Percentiles rank a stretch among this genome's conserved stretches.
phyloP scores from a whole-genome alignment of 2,113 vertebrate species.

The Phylloscopus whistleri region DNA sequence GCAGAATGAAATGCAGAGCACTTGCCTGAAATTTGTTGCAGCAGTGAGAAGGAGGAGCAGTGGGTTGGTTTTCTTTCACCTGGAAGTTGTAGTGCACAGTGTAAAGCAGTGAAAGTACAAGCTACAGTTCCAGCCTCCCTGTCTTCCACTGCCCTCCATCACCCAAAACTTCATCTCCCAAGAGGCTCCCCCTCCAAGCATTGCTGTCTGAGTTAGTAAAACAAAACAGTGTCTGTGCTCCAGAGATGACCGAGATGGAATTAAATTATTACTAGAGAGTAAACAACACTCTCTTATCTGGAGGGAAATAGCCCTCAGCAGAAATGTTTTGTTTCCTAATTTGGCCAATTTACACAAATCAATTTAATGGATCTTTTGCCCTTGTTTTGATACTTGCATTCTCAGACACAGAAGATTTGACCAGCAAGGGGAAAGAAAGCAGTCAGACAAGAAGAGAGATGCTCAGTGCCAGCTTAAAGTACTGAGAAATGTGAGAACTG shows the following conservation, averaged over 20 bases:
- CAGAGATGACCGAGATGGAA: neutral
- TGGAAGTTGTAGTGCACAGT: neutral
- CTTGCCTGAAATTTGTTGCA: neutral
- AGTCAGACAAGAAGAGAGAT: neutral
- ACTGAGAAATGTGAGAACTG: slow-evolving; percentile 8
- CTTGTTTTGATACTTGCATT: neutral
- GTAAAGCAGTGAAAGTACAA: neutral
- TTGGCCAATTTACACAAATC: slow-evolving; percentile 21
- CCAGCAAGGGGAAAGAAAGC: neutral
- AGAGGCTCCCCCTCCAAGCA: neutral
- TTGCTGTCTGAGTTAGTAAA: neutral
- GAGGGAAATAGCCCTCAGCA: neutral
- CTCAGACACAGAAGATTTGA: neutral
- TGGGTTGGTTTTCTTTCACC: neutral
- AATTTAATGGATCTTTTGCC: neutral
- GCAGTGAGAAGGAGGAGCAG: neutral
- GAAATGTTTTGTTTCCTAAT: slow-evolving; percentile 30
- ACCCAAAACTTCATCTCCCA: neutral
- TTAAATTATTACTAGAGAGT: neutral
- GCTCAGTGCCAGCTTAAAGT: neutral
- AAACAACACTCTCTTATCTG: neutral
- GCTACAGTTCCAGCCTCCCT: neutral
- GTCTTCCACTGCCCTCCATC: neutral
- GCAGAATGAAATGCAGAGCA: neutral
- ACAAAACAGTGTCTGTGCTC: neutral